These are phyloP conservation scores for Amazona vittata DNA, from an alignment of 2,113 vertebrate species.

Conservation along the genomic window DNA sequence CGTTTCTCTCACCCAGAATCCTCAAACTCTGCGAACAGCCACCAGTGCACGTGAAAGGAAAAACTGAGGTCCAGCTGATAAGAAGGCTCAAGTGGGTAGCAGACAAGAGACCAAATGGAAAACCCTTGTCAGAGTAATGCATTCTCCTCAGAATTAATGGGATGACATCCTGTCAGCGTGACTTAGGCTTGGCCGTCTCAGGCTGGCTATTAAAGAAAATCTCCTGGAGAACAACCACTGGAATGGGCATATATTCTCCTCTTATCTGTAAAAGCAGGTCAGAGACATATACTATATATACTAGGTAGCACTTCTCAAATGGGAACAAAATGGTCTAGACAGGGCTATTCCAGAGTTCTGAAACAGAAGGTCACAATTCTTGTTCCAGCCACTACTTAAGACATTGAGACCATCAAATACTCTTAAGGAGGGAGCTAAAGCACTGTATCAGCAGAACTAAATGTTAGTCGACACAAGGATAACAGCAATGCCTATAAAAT, in stretches of 20 bases:
- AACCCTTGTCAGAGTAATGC: not conserved
- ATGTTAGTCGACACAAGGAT: not conserved
- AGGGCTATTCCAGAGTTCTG: not conserved
- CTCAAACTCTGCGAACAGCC: too few species aligned
- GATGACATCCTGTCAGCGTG: not conserved
- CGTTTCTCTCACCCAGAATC: too few species aligned
- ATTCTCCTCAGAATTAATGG: not conserved
- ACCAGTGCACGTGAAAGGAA: not conserved
- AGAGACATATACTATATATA: not conserved
- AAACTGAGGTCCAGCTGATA: not conserved
- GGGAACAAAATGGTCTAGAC: not conserved
- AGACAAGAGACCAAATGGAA: not conserved
- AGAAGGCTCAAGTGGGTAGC: not conserved
- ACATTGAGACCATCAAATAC: not conserved
- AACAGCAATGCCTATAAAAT: not conserved
- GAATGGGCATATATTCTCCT: not conserved
- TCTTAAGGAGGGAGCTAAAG: not conserved
- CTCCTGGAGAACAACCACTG: not conserved
- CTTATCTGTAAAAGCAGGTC: not conserved
- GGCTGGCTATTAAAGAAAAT: not conserved
- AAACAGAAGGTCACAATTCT: not conserved
- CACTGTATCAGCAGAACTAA: not conserved
- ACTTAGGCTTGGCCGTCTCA: not conserved
- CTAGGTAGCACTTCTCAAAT: not conserved
- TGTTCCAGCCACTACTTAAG: not conserved